These are phyloP conservation scores for Cheumatopsyche charites DNA, from an alignment of 1,140 invertebrate genomes.

Conservation along the genomic window DNA sequence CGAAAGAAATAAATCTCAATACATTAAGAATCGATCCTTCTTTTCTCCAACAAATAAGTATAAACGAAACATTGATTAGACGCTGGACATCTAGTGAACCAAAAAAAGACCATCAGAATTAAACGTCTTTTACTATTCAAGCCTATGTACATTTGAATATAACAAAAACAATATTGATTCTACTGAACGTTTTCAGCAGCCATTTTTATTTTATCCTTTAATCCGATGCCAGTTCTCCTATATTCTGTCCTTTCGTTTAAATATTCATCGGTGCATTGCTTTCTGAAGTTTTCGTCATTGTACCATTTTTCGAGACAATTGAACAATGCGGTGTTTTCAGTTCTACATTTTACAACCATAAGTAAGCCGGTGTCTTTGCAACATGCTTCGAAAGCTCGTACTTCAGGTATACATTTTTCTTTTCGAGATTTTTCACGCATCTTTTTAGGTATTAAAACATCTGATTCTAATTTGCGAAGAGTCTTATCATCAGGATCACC, in stretches of 20 bases:
- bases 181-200: background rate
- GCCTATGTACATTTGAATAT: background rate
- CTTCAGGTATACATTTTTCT: slow-evolving; percentile 77
- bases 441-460: slow-evolving; percentile 84
- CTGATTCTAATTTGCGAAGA: slow-evolving; percentile 83
- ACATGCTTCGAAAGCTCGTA: slow-evolving; percentile 76
- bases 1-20: slow-evolving; percentile 26
- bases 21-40: slow-evolving; percentile 50
- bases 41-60: slow-evolving; percentile 52
- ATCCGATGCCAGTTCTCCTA: slow-evolving; percentile 75
- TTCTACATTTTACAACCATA: slow-evolving; percentile 76
- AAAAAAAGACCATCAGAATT: slow-evolving; percentile 52
- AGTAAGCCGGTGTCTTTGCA: slow-evolving; percentile 71
- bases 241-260: slow-evolving; percentile 81
- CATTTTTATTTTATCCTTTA: slow-evolving; percentile 52
- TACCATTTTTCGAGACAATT: slow-evolving; percentile 79
- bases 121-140: background rate
- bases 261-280: slow-evolving; percentile 79
- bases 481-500: slow-evolving; percentile 83
- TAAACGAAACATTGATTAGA: slow-evolving; percentile 54
- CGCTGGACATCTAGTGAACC: slow-evolving; percentile 56
- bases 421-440: slow-evolving; percentile 78
- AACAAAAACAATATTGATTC: background rate
- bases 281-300: slow-evolving; percentile 74
- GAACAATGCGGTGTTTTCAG: slow-evolving; percentile 71